Base-by-base conservation (phyloP, 2,888 invertebrate species). In the Thumatha senex region DNA sequence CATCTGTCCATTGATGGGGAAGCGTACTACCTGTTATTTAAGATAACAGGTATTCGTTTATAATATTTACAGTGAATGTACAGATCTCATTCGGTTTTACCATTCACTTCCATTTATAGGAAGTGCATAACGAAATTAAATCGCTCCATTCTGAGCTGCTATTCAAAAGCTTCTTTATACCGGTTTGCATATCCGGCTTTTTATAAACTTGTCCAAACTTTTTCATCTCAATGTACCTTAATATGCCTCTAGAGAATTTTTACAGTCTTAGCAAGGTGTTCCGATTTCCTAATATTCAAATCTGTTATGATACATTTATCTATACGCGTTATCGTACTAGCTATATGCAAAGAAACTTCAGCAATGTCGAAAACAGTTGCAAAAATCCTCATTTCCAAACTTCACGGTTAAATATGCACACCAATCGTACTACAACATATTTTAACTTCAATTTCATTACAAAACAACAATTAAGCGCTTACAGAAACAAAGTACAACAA, bases 131-230 rank as follows among this genome's bases (percentile, higher is more conserved):
- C 15, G 14, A 36, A 4, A 48, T 59, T 51, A 63, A 41, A 42
- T 54, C 53, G 56, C 45, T 2, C 34, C 7, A 34, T 48, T 51
- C 2, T 24, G 5, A 24, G 42, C 46, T 50, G 54, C 35, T 41
- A 33, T n/a, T 56, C 49, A 57, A 63, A 52, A 59, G 47, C 50
- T 57, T 62, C 34, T 36, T 53, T 52, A 59, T 57, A 72, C 70
- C 61, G 67, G 69, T 72, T 65, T 48, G 43, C 41, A 50, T 56
- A 67, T 70, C 65, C 63, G 60, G 56, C 61, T 59, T 51, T 43
- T 43, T 36, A 51, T 56, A 47, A 61, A 62, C 55, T 51, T 59
- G 52, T 54, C 47, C 48, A 56, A 51, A 4, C 52, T 49, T 66
- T 58, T 56, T 54, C 34, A n/a, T 43, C 30, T 29, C 12, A 10